Base-by-base conservation (phyloP, 2,113 vertebrate species). In the Macaca mulatta region DNA sequence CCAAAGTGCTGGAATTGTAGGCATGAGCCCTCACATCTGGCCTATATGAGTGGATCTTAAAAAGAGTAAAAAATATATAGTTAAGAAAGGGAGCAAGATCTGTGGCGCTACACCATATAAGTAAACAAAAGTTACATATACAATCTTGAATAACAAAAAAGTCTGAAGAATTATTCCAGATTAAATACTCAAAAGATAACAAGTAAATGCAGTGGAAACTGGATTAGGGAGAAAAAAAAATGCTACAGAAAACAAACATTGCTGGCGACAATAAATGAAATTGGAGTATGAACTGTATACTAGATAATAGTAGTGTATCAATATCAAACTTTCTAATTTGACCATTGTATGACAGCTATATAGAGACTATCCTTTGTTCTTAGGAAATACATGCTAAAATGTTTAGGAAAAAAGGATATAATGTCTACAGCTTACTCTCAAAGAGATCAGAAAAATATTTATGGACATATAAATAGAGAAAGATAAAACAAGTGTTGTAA, bases 401-500 rank as follows among this genome's bases (percentile, higher is more conserved):
- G 90, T 77, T 82, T 78, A 82, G 35, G 30, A 32, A 87, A 78
- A 93, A 74, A 50, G 17, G 22, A 45, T 20, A 93, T 69, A 43
- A 80, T 23, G 12, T 77, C 64, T 93, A 95, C 40, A 83, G 96
- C 82, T 96, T 91, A 75, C 5, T 93, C 45, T 55, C 77, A 91
- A 87, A 90, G 57, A 87, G 3, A 50, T 50, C 32, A 81, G 18
- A 57, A 88, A 84, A 87, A 82, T 77, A 74, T 81, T 75, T 50
- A 48, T 4, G 0, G 59, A 69, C 38, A 86, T 20, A 82, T 69
- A 59, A n/a, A 88, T 87, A 92, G 35, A 84, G 45, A 93, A n/a
- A 75, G 18, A 89, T 30, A 95, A 90, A 93, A 69, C 25, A 97
- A 87, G 77, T 77, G 7, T 70, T 90, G 23, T 7, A 90, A 97